Evolutionary conservation across 2,888 invertebrate species (phyloP), one percentile per base, ranked within the genome.

Genomic region (Byasa hedistus): DNA sequence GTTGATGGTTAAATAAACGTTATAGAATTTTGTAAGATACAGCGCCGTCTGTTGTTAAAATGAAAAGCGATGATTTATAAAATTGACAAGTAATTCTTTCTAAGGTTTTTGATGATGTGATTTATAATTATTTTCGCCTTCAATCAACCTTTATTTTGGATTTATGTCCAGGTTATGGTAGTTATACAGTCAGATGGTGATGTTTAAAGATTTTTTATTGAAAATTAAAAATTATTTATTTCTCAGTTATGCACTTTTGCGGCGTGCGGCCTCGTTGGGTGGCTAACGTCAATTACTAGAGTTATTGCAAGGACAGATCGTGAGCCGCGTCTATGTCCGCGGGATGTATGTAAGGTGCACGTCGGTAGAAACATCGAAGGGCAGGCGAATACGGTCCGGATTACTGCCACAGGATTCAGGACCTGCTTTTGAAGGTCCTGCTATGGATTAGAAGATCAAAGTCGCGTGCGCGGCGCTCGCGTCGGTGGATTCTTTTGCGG

Each of bases 221-320:
- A 54, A 54, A 54, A 54, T 8, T n/a, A 48, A 48, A 48, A 36
- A 5, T 3, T 39, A 68, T 48, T 5, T 78, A 82, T 58, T 57
- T 52, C 3, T n/a, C 22, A 54, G 52, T 68, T 68, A 32, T 60
- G 3, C 62, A 36, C 27, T 64, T 76, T 70, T 66, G 3, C 61
- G 23, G 19, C 8, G 15, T 44, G 63, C 68, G 68, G 69, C 72
- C 79, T 60, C 72, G 68, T 80, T 89, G 90, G 90, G 90, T 89
- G 90, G 90, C 83, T 84, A 74, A 85, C 81, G 87, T 90, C 90
- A 87, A 87, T 89, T 86, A 87, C 79, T 77, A 79, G 85, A 87
- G 87, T 88, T 87, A 89, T 86, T 81, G 85, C 83, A 75, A 79
- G 81, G 87, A 86, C 87, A 83, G 88, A 82, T 89, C 89, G 90